Conservation (phyloP, 2,797 vertebrate species). For the Ciconia nigra region DNA sequence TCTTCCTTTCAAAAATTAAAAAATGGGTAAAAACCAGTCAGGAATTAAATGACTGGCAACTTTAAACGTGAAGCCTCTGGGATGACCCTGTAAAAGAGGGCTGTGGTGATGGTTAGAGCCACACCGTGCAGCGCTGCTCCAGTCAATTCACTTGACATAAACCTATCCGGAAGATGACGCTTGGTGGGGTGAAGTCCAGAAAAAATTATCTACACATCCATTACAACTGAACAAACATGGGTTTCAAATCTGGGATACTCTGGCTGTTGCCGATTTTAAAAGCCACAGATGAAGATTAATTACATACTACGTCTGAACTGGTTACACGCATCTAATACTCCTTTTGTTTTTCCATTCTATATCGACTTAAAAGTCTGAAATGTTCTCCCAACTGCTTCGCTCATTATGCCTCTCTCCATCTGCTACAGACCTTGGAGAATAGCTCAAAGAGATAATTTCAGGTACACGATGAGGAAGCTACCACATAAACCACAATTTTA, state of each 20-base stretch:
- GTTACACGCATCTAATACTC: background rate
- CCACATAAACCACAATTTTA: background rate
- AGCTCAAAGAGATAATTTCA: background rate
- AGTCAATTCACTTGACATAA: background rate
- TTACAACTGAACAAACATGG: background rate
- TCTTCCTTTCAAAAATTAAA: constrained; percentile 44
- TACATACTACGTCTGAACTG: background rate
- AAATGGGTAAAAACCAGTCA: constrained; percentile 32
- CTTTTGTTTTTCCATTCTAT: background rate
- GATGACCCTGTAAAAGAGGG: background rate
- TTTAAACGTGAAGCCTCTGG: background rate
- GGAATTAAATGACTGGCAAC: constrained; percentile 9
- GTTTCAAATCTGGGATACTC: background rate
- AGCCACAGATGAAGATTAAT: constrained; percentile 38
- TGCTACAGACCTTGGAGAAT: background rate
- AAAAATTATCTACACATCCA: background rate
- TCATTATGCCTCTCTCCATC: background rate
- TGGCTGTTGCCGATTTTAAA: constrained; percentile 17
- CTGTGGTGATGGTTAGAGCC: background rate
- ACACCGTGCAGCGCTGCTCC: background rate
- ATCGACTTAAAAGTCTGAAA: background rate
- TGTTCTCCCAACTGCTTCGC: background rate
- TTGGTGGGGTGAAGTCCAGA: background rate
- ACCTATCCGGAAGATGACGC: background rate
- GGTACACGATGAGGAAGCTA: background rate